These are phyloP conservation scores for Leucania comma DNA, from an alignment of 2,888 invertebrate species.

Conservation along the genomic window DNA sequence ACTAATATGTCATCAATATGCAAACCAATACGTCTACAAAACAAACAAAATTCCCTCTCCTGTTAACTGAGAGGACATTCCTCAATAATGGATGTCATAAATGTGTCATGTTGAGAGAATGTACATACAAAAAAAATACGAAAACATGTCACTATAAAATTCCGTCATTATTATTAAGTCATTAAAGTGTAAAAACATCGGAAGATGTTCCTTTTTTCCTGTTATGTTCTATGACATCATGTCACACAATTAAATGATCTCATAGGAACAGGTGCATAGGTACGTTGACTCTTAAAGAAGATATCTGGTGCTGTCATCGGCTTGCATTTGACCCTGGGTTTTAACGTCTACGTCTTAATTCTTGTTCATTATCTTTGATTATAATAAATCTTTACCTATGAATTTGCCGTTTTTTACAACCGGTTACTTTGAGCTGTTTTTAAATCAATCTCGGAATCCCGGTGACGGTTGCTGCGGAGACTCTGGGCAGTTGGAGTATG, in stretches of 20 bases:
- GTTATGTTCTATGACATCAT: slow-evolving; percentile 3
- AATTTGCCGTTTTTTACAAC: too few species aligned
- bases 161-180: slow-evolving; percentile 34
- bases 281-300: slow-evolving; percentile 1
- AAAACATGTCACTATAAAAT: slow-evolving; percentile 4
- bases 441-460: too few species aligned
- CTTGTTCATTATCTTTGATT: neutral
- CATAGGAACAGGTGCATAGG: slow-evolving; percentile 1
- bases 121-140: neutral
- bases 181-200: slow-evolving; percentile 3
- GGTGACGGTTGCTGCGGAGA: too few species aligned
- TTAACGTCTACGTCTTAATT: slow-evolving; percentile 2
- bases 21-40: neutral
- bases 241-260: slow-evolving; percentile 15
- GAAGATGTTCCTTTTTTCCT: slow-evolving; percentile 23
- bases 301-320: slow-evolving; percentile 22
- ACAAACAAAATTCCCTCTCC: neutral
- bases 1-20: slow-evolving; percentile 20
- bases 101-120: neutral
- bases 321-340: slow-evolving; percentile 11
- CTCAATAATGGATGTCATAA: neutral
- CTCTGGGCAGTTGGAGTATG: too few species aligned
- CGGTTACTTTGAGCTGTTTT: too few species aligned
- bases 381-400: too few species aligned
- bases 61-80: neutral